Conservation (phyloP, 2,888 invertebrate genomes). For the Stenotaenia linearis region DNA sequence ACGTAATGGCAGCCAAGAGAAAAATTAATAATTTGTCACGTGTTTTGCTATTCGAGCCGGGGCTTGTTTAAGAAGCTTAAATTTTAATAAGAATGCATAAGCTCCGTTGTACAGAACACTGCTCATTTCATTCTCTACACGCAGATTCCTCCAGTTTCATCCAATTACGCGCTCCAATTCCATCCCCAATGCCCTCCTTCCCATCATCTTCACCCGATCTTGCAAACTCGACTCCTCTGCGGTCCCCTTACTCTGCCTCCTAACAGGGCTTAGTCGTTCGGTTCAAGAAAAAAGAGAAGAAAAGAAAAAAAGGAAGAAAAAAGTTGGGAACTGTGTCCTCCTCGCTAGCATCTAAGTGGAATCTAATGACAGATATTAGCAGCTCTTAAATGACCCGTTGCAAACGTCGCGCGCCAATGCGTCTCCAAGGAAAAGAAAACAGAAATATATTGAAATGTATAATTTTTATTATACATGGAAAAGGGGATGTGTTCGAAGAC, state of each 20-base stretch:
- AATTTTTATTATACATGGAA: neutral
- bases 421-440: neutral
- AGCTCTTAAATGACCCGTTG: slow-evolving; percentile 24
- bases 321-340: neutral
- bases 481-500: no score
- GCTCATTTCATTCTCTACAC: slow-evolving; percentile 6
- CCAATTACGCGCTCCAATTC: slow-evolving; percentile 19
- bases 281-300: no score
- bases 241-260: neutral
- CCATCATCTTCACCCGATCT: slow-evolving; percentile 7
- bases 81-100: slow-evolving; percentile 11
- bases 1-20: neutral
- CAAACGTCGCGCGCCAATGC: neutral
- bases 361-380: slow-evolving; percentile 23
- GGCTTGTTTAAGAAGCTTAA: neutral
- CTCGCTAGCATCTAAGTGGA: neutral
- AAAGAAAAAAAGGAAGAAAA: neutral
- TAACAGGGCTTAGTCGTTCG: neutral
- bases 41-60: neutral
- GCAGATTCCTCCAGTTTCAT: slow-evolving; percentile 26
- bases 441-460: neutral
- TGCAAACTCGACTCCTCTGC: neutral
- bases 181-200: neutral
- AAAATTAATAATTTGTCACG: slow-evolving; percentile 5
- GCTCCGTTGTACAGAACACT: neutral